These are phyloP conservation scores for Lasaia peninsularis DNA, from an alignment of 1,140 invertebrate genomes.

Conservation along the genomic window DNA sequence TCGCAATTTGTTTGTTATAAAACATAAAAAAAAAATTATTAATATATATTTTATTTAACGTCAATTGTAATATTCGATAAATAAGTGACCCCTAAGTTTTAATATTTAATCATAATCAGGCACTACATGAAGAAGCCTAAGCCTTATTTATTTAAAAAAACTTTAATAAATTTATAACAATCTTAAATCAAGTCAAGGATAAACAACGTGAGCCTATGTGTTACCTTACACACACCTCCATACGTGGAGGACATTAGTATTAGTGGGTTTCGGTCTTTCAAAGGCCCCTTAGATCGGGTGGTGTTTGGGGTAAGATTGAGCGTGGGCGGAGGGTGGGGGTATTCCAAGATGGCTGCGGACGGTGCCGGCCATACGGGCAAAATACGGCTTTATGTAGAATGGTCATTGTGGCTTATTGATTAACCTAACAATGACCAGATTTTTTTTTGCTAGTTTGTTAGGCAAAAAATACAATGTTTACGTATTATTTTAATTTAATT, in stretches of 20 bases:
- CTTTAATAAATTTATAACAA: conserved; percentile 23
- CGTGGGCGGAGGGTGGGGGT: conserved; percentile 49
- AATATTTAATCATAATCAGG: too few relatives aligned
- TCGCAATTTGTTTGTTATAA: too few relatives aligned
- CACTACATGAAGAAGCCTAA: too few relatives aligned
- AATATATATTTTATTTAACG: too few relatives aligned
- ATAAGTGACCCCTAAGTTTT: too few relatives aligned
- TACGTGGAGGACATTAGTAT: conserved; percentile 69
- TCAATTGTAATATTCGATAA: too few relatives aligned
- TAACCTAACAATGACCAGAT: conserved; percentile 1
- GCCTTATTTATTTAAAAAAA: too few relatives aligned
- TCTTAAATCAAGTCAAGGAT: conserved; percentile 43
- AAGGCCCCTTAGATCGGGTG: conserved; percentile 68
- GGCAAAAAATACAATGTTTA: too few relatives aligned
- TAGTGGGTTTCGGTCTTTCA: conserved; percentile 45
- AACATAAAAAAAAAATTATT: too few relatives aligned
- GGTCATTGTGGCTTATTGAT: conserved; percentile 44
- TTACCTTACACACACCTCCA: conserved; percentile 40
- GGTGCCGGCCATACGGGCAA: conserved; percentile 74
- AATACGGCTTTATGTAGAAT: conserved; percentile 59
- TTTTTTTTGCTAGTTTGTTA: neutral
- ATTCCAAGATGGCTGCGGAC: conserved; percentile 66
- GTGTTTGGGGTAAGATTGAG: conserved; percentile 67
- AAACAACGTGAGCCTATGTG: conserved; percentile 42
- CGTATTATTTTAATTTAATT: too few relatives aligned